phyloP scores from a whole-genome alignment of 2,888 invertebrate species.

The Bimastos eiseni region DNA sequence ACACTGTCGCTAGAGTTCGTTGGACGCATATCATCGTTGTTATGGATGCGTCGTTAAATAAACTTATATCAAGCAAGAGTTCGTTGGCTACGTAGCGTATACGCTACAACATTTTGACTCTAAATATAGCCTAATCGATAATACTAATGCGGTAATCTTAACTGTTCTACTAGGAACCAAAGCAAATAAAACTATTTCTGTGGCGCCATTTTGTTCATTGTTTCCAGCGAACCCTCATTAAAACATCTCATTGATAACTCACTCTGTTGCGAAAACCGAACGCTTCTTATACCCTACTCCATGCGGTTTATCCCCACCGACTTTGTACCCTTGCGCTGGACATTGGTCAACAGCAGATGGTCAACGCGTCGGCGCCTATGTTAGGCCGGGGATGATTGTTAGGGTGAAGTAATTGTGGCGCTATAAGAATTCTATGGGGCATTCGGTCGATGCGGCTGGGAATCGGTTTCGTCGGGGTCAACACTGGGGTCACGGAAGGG shows the following conservation, averaged over 20 bases:
- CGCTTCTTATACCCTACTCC: background rate
- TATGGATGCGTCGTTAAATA: too few species aligned
- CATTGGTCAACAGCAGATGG: constrained; percentile 13
- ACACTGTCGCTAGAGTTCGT: too few species aligned
- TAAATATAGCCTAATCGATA: background rate
- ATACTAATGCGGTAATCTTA: background rate
- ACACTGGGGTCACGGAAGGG: background rate
- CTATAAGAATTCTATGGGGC: background rate
- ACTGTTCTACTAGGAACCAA: background rate
- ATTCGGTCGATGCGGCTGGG: background rate
- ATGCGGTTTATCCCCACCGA: background rate
- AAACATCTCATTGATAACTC: background rate
- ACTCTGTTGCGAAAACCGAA: background rate
- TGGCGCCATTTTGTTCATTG: background rate
- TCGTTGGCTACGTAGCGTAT: too few species aligned
- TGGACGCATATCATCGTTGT: too few species aligned
- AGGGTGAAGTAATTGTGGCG: background rate
- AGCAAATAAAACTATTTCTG: background rate
- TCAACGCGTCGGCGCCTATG: background rate
- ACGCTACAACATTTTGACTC: background rate
- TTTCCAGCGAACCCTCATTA: background rate
- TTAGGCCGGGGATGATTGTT: background rate
- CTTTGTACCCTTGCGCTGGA: background rate
- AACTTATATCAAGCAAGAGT: too few species aligned
- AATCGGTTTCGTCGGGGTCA: constrained; percentile 1